phyloP scores from a whole-genome alignment of 53 echinoderm and acorn worm species.

The Apostichopus leukothele region DNA sequence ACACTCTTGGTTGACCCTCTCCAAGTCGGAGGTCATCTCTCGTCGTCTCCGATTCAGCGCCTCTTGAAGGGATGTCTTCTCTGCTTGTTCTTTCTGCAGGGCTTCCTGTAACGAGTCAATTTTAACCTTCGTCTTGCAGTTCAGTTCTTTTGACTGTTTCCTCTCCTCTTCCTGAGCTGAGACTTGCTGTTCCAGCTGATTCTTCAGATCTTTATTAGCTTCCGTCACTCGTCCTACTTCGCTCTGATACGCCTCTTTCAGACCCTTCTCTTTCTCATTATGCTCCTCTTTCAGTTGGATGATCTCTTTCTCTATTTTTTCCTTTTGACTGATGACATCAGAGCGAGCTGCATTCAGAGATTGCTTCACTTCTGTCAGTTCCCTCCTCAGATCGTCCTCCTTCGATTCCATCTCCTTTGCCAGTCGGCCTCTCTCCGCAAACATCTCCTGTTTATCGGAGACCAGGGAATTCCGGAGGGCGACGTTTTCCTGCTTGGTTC shows the following conservation, averaged over 20 bases:
- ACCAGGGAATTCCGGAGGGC: neutral
- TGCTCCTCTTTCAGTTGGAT: constrained; percentile 11
- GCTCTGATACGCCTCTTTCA: neutral
- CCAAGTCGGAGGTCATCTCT: neutral
- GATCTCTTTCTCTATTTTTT: neutral
- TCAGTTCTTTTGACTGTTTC: neutral
- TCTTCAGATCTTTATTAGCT: constrained; percentile 6
- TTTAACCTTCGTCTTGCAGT: neutral
- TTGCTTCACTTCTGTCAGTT: constrained; percentile 6
- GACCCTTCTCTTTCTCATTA: neutral
- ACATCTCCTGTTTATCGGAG: constrained; percentile 32
- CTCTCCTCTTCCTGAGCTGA: neutral
- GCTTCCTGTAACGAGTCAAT: constrained; percentile 6
- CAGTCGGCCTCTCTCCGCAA: constrained; percentile 23
- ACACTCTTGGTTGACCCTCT: constrained; percentile 8
- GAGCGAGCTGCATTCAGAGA: neutral
- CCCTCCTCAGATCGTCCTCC: constrained; percentile 10
- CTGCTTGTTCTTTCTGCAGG: constrained; percentile 36
- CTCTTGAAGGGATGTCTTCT: constrained; percentile 8
- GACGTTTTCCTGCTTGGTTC: neutral
- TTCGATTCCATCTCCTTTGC: constrained; percentile 12
- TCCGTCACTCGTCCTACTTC: neutral
- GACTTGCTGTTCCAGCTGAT: neutral
- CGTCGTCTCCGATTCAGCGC: neutral
- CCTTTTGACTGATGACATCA: neutral